Evolutionary conservation across 2,888 invertebrate genomes (phyloP), one percentile per base, ranked within the genome.

Genomic region (Gerris lacustris): DNA sequence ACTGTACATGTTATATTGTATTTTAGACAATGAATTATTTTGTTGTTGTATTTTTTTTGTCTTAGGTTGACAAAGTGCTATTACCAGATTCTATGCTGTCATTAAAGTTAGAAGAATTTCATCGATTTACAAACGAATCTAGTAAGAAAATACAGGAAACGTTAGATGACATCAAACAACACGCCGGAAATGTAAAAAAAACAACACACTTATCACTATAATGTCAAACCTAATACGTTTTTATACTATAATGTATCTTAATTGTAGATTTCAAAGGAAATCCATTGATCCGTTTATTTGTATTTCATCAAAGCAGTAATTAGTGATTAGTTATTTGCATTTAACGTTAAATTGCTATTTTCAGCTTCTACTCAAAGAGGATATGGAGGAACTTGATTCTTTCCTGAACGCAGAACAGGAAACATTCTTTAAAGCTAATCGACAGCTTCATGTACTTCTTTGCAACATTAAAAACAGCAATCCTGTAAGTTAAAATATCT

Each of bases 361-460:
- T n/a, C 64, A 64, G 64, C 7, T 64, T 64, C 7, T 7, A 11
- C 31, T 64, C 17, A 18, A n/a, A 17, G 64, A 64, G 31, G 64
- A 64, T 9, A n/a, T 64, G 31, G 18, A 31, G 31, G 64, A 31
- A 9, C 17, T n/a, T 64, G 9, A 18, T n/a, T n/a, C 7, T 2
- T 64, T 64, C 18, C 64, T 64, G 11, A 64, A 64, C 18, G 18
- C 7, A 64, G 64, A 64, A 64, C 64, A 64, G 17, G 64, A 64
- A 64, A 64, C 17, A n/a, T 64, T 64, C 9, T 64, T 31, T n/a
- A 18, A 31, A 31, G 64, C 64, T 18, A 17, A 17, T 18, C 9
- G 18, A 17, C 17, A 18, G 9, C 18, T 64, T n/a, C 64, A 64
- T 64, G 64, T 9, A 64, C 11, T 64, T 9, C 17, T 64, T 9